phyloP scores from a whole-genome alignment of 2,113 vertebrate species.

The Python bivittatus region DNA sequence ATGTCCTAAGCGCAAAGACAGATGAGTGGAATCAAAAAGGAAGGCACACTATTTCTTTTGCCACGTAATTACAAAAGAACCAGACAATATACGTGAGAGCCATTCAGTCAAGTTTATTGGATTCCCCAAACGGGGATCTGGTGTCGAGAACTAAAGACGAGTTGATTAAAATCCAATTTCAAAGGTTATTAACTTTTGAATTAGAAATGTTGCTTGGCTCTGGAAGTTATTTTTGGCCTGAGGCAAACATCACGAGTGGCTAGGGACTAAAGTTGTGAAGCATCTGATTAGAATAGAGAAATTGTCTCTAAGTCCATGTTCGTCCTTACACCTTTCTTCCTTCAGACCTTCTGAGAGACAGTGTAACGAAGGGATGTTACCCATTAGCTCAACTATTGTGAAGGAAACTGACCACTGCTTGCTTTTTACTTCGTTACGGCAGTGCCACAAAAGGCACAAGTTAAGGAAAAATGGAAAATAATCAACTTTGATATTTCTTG shows the following conservation, averaged over 20 bases:
- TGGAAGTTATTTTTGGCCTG: constrained; percentile 57
- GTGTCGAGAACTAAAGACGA: constrained; percentile 59
- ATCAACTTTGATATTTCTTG: neutral
- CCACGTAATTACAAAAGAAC: neutral
- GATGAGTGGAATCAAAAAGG: neutral
- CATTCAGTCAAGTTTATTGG: constrained; percentile 60
- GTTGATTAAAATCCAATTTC: constrained; percentile 73
- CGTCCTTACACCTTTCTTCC: neutral
- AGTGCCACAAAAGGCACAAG: neutral
- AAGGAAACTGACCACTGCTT: neutral
- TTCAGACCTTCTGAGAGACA: neutral
- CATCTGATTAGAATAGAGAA: constrained; percentile 28
- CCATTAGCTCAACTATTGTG: constrained; percentile 26
- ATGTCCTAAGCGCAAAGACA: neutral
- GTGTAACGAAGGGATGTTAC: constrained; percentile 13
- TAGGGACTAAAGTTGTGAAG: constrained; percentile 40
- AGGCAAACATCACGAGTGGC: constrained; percentile 34
- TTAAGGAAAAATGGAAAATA: fast-evolving
- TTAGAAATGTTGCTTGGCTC: constrained; percentile 61
- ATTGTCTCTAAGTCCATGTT: neutral
- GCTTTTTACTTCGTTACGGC: neutral
- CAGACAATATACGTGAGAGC: constrained; percentile 38
- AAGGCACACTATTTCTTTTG: constrained; percentile 12
- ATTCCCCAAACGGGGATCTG: constrained; percentile 48
- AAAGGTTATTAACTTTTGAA: constrained; percentile 72